These are phyloP conservation scores for Lophius piscatorius DNA, from an alignment of 2,113 vertebrate species.

Conservation along the genomic window DNA sequence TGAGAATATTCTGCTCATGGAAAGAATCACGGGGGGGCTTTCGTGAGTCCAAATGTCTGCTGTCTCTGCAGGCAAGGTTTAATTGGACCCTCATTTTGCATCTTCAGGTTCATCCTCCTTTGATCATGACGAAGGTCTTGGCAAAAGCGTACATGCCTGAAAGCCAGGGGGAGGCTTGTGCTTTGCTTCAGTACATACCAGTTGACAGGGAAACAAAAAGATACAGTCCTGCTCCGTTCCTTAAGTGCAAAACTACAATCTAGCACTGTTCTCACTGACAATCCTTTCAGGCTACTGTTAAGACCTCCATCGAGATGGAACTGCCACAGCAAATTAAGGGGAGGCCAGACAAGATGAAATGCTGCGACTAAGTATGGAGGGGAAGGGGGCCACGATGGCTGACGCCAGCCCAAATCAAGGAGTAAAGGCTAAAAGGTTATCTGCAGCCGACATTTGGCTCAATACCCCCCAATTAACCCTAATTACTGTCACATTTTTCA, in stretches of 20 bases:
- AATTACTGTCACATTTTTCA: constrained; percentile 66
- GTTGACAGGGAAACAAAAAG: constrained; percentile 45
- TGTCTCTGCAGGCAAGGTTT: constrained; percentile 78
- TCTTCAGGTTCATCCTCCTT: constrained; percentile 76
- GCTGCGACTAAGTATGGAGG: constrained; percentile 33
- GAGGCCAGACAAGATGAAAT: constrained; percentile 22
- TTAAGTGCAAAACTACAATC: constrained; percentile 43
- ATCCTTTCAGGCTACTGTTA: constrained; percentile 25
- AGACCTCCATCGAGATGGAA: constrained; percentile 36
- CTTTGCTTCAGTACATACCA: constrained; percentile 55
- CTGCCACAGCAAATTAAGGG: constrained; percentile 49
- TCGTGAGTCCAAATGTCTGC: constrained; percentile 61
- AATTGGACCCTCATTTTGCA: constrained; percentile 78
- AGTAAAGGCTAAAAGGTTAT: constrained; percentile 68
- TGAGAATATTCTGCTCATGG: constrained; percentile 67
- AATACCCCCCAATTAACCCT: constrained; percentile 76
- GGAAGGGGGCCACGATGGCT: constrained; percentile 32
- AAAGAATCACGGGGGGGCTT: constrained; percentile 48
- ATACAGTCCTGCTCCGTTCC: constrained; percentile 31
- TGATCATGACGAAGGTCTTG: constrained; percentile 74
- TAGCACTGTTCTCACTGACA: constrained; percentile 28
- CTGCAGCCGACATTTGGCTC: constrained; percentile 57
- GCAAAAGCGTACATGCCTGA: constrained; percentile 67
- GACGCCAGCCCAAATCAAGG: constrained; percentile 64
- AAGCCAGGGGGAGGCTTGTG: constrained; percentile 66